phyloP scores from a whole-genome alignment of 2,113 vertebrate genomes.

The Pomatostomus ruficeps region DNA sequence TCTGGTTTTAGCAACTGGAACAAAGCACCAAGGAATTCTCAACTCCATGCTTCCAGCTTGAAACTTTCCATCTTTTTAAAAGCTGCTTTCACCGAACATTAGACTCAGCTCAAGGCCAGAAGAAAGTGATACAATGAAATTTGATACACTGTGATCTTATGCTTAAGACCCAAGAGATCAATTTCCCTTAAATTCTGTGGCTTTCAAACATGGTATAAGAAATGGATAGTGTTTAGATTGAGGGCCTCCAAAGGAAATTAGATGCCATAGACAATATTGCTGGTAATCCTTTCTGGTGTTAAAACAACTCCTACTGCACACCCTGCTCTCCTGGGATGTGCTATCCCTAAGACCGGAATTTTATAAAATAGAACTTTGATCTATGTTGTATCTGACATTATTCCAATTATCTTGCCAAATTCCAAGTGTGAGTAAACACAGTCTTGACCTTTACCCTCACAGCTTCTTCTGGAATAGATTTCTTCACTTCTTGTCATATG shows the following conservation, averaged over 20 bases:
- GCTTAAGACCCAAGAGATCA: not conserved
- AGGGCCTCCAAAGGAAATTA: not conserved
- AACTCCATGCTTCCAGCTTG: not conserved
- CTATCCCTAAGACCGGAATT: not conserved
- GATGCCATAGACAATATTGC: not conserved
- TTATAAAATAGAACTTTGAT: not conserved
- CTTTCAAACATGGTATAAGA: not conserved
- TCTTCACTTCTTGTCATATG: not conserved
- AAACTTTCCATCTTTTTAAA: conserved; percentile 5
- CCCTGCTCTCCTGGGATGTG: not conserved
- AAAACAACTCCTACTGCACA: not conserved
- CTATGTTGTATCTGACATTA: conserved; percentile 7
- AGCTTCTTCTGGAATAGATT: not conserved
- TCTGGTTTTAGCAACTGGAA: conserved; percentile 5
- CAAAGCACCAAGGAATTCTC: conserved; percentile 12
- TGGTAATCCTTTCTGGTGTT: not conserved
- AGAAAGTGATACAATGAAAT: conserved; percentile 1
- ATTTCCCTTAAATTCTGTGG: not conserved
- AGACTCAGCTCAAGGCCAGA: not conserved
- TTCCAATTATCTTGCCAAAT: conserved; percentile 25
- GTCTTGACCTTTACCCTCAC: not conserved
- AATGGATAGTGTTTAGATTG: not conserved
- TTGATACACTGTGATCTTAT: not conserved
- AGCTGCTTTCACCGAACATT: conserved; percentile 12
- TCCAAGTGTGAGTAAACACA: conserved; percentile 23